Evolutionary conservation across 2,113 vertebrate genomes (phyloP), one percentile per base, ranked within the genome.

Genomic region (Sula dactylatra): DNA sequence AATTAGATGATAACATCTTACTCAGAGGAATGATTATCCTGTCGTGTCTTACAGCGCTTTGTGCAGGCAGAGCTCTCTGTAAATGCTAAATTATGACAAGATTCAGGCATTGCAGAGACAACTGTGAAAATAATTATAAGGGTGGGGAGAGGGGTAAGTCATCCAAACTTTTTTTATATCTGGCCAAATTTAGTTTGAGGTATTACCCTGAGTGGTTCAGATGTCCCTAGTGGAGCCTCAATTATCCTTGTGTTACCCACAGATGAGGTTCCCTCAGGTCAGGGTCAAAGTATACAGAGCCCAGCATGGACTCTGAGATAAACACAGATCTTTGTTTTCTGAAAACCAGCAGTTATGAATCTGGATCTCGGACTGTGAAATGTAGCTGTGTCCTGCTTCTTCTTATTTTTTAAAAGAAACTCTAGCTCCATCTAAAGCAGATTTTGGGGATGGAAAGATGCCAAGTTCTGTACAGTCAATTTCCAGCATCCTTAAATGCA

Each of bases 351-450:
- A 88, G 40, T 82, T 65, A 34, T 1, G 21, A 58, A 4, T 49
- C 77, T 82, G 76, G 40, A 72, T 47, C 38, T 50, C 59, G 93
- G 83, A 70, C 84, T 88, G 61, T 50, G 91, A 86, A 62, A 59
- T 6, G 49, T 24, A 86, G 92, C 88, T 84, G 65, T 91, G 84
- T 32, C 73, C 70, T 59, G 34, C 44, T 61, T 3, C 65, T 85
- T 21, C 78, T 59, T 34, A 4, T 52, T 84, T 55, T 86, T 32
- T 38, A 32, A 26, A 70, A 94, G 94, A 85, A 89, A 45, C 93
- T 95, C 93, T 50, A 90, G 95, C 91, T 95, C 94, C 90, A 93
- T 77, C 90, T 96, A 93, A 97, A 96, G 95, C 97, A 96, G 90
- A 82, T 89, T 90, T 55, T 11, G 44, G 40, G 19, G 44, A 4